Conservation (phyloP, 2,797 vertebrate genomes). For the Gymnopithys bicolor region DNA sequence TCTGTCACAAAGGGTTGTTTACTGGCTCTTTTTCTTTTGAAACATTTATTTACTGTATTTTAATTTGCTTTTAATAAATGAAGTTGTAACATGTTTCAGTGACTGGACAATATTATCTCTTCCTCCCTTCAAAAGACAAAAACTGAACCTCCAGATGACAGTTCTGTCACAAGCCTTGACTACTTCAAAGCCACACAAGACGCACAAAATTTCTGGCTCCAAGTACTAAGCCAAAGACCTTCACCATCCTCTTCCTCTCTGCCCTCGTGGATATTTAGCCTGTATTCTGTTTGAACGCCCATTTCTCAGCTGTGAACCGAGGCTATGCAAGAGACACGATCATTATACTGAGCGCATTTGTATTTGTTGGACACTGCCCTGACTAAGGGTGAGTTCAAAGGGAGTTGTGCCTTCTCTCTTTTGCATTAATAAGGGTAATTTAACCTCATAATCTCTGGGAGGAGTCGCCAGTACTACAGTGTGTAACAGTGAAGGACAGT, state of each 20-base stretch:
- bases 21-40: neutral
- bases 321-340: neutral
- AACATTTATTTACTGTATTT: neutral
- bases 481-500: neutral
- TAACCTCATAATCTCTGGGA: neutral
- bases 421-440: neutral
- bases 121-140: neutral
- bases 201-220: neutral
- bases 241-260: neutral
- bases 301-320: neutral
- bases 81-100: neutral
- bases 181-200: neutral
- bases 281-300: neutral
- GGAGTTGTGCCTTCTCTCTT: neutral
- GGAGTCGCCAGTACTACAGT: rapidly evolving
- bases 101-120: neutral
- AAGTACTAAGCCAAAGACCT: neutral
- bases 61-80: neutral
- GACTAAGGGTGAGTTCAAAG: rapidly evolving
- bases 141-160: neutral
- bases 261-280: neutral
- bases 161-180: neutral
- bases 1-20: neutral
- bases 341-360: neutral
- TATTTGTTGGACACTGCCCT: rapidly evolving